These are phyloP conservation scores for Colossoma macropomum DNA, from an alignment of 2,113 vertebrate species.

Conservation along the genomic window DNA sequence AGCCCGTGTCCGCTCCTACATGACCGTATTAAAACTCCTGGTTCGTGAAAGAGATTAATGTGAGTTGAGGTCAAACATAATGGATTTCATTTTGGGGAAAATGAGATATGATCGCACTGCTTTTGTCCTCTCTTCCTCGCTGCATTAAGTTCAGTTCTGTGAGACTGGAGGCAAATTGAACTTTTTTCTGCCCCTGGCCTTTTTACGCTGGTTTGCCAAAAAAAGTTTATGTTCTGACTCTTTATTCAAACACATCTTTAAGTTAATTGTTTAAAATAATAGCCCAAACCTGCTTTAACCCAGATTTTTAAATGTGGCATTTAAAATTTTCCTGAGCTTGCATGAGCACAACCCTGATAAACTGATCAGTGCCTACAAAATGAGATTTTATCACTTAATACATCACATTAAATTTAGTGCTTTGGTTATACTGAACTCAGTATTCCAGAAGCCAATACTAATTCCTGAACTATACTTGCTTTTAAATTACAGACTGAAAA, in stretches of 20 bases:
- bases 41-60: conserved; percentile 71
- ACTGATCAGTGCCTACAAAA: no score
- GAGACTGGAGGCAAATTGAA: conserved; percentile 45
- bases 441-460: no score
- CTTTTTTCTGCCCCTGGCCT: background rate
- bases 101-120: conserved; percentile 69
- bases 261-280: background rate
- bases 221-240: background rate
- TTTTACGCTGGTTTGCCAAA: background rate
- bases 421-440: no score
- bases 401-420: no score
- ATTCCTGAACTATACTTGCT: no score
- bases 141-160: conserved; percentile 68
- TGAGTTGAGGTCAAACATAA: conserved; percentile 73
- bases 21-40: conserved; percentile 67
- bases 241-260: no score
- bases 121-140: conserved; percentile 52
- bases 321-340: no score
- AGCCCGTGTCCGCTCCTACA: conserved; percentile 59
- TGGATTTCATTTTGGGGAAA: conserved; percentile 68
- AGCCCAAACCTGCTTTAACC: no score
- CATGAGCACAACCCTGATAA: no score
- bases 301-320: no score
- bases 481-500: no score
- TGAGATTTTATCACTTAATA: no score